A percentile compares a stretch with the other conserved stretches of the same genome.
Conservation (phyloP, 2,888 invertebrate genomes). For the Taenaris catops region DNA sequence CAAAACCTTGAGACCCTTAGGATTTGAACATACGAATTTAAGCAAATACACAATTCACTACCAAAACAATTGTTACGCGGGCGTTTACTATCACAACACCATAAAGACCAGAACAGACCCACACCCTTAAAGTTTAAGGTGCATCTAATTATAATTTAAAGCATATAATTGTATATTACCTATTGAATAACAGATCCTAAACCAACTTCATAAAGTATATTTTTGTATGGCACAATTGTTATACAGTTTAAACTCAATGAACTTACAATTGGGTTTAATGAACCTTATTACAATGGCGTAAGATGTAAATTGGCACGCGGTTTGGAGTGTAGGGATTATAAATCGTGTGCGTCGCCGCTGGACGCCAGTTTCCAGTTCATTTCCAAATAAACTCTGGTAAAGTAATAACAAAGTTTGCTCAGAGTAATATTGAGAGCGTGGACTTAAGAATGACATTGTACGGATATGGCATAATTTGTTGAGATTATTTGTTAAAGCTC, state of each 20-base stretch:
- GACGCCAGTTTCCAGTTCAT: constrained; percentile 62
- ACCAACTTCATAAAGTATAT: constrained; percentile 1
- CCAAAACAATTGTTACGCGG: too few species aligned
- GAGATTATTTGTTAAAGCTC: too few species aligned
- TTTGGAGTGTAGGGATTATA: constrained; percentile 37
- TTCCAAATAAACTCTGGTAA: constrained; percentile 61
- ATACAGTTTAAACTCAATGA: constrained; percentile 11
- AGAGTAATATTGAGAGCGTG: constrained; percentile 44
- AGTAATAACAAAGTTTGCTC: constrained; percentile 63
- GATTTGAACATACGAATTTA: too few species aligned
- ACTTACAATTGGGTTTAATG: constrained; percentile 1
- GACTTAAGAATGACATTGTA: too few species aligned
- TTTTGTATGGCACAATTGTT: constrained; percentile 1
- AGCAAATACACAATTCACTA: too few species aligned
- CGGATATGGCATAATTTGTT: too few species aligned
- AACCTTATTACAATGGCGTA: constrained; percentile 27
- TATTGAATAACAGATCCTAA: constrained; percentile 8
- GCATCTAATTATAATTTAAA: constrained; percentile 22
- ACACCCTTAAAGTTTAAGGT: constrained; percentile 18
- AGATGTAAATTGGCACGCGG: constrained; percentile 33
- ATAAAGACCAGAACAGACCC: constrained; percentile 4
- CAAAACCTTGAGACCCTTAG: too few species aligned
- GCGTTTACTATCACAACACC: too few species aligned
- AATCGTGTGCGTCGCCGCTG: constrained; percentile 48
- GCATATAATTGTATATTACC: constrained; percentile 7